Evolutionary conservation across 2,797 vertebrate species (phyloP).

Genomic region (Brotula barbata): DNA sequence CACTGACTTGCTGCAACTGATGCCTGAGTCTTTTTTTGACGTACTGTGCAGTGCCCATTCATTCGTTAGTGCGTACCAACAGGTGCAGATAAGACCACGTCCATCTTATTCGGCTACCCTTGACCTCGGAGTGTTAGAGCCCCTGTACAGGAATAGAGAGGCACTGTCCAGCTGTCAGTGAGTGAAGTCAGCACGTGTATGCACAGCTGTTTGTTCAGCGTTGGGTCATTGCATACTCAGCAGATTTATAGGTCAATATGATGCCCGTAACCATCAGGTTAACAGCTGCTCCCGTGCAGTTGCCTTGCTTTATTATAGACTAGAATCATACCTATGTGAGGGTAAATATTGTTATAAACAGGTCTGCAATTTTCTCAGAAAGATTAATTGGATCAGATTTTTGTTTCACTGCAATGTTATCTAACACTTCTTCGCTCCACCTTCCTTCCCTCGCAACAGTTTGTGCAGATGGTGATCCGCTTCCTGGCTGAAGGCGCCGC

Average conservation of each 20-base stretch:
- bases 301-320: not conserved
- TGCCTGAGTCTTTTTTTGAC: slow-evolving; percentile 21
- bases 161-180: slow-evolving; percentile 58
- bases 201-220: slow-evolving; percentile 52
- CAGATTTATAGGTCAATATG: not conserved
- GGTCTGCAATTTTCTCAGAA: slow-evolving; percentile 7
- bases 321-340: slow-evolving; percentile 1
- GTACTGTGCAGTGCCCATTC: slow-evolving; percentile 13
- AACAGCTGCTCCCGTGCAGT: slow-evolving; percentile 7
- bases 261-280: not conserved
- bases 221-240: slow-evolving; percentile 6
- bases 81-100: slow-evolving; percentile 69
- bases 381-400: slow-evolving; percentile 29
- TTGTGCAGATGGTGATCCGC: slow-evolving; percentile 73
- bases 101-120: slow-evolving; percentile 41
- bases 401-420: slow-evolving; percentile 34
- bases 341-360: not conserved
- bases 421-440: slow-evolving; percentile 12
- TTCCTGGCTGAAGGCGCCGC: slow-evolving; percentile 81
- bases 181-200: slow-evolving; percentile 5
- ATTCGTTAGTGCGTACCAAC: slow-evolving; percentile 54
- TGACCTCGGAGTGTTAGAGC: slow-evolving; percentile 51
- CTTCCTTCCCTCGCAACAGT: slow-evolving; percentile 54
- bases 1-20: slow-evolving; percentile 33
- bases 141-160: slow-evolving; percentile 47